Base-by-base conservation (phyloP, 2,797 vertebrate genomes). In the Eupleurogrammus muticus region DNA sequence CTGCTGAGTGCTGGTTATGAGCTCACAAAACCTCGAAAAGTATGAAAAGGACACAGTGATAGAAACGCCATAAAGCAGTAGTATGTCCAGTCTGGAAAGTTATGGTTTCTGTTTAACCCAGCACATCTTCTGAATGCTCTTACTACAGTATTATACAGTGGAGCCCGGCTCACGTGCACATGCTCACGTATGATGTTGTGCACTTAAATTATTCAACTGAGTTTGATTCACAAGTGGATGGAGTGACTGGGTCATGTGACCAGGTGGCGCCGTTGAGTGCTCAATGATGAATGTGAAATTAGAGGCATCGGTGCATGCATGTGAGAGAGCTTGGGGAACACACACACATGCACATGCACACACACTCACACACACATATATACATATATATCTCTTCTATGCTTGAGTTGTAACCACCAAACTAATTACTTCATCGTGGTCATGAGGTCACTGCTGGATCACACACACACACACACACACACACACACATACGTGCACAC, bases 181-280 rank as follows among this genome's bases (percentile, higher is more conserved):
- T 11, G 35, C 35, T 28, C 6, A 28, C 9, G 44, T 7, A 48
- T 5, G 36, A 38, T 38, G 70, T 0, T 49, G 28, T 20, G 53
- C 14, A 7, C 24, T 21, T 80, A 54, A 73, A 71, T 82, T 83
- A 80, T 78, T 82, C 68, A 74, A 14, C 62, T 11, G 62, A 66
- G 73, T 79, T 60, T 81, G 50, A 83, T 67, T 74, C 67, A 24
- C 32, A 61, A 75, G 62, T 16, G 60, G 17, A 56, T 28, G 23
- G 59, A 53, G 70, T 58, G 77, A 77, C 66, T 42, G 46, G 20
- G 49, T 80, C 80, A 74, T 82, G 80, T 76, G 79, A 84, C 69
- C 49, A 42, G 62, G 73, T 54, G 65, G 82, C 42, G 62, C 46
- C 53, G 8, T 66, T 44, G 66, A 74, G 70, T 56, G 70, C 76